Base-by-base conservation (phyloP, 2,888 invertebrate species). In the Linnaemya vulpina region DNA sequence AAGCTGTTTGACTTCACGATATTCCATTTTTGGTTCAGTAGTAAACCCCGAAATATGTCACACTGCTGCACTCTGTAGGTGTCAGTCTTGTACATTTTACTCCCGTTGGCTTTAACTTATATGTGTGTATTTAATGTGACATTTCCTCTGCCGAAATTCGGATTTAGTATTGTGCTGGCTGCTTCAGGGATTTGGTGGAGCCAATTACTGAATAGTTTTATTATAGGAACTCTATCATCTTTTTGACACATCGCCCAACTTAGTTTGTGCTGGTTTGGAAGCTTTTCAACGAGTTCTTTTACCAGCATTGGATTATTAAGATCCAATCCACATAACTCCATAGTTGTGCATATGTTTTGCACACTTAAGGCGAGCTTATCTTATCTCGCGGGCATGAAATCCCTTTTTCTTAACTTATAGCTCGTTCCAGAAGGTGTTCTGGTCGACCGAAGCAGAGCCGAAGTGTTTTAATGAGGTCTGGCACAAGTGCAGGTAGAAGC, bases 391-490 rank as follows among this genome's bases (percentile, higher is more conserved):
- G 67, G n/a, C 15, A 35, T 17, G 80, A 46, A 55, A 65, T 73
- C 9, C n/a, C 22, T 30, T 10, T 55, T 13, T 67, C 74, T 11
- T 74, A 74, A 58, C 17, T 53, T 17, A 62, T 81, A 3, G 38
- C 62, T 0, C 81, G 62, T 53, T 81, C 75, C 13, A 80, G 30
- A 35, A 81, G 62, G n/a, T 75, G 74, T 20, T 75, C 68, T n/a
- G 68, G 68, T 1, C 75, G 49, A 4, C 74, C 68, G 35, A 51
- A 81, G 11, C 68, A 74, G 10, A 81, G 1, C 1, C 43, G 53
- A 25, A 75, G 75, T 4, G 68, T 68, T 3, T 79, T 4, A 9
- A 78, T n/a, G 11, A 70, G 62, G 9, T 77, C 70, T 3, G 77
- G 55, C 13, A 67, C 53, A 11, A 67, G 43, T 7, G 55, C n/a